Evolutionary conservation across 2,113 vertebrate genomes (phyloP).

Genomic region (Ondatra zibethicus): DNA sequence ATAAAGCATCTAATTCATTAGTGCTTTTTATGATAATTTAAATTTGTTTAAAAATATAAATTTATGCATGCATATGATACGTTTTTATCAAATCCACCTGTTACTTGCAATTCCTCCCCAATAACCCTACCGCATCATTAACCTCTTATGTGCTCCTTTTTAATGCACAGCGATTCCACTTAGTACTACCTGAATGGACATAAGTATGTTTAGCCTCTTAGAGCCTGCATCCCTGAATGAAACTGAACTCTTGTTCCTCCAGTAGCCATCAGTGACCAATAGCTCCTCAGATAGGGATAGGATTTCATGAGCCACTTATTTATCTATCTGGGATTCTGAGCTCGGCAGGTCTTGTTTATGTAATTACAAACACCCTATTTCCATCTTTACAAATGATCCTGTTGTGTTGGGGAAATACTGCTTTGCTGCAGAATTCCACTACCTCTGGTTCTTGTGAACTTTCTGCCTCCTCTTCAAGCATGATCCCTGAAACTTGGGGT

Average conservation of each 20-base stretch:
- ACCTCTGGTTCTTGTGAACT: neutral
- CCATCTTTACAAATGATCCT: neutral
- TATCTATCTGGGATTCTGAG: neutral
- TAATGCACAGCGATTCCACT: neutral
- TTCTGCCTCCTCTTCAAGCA: neutral
- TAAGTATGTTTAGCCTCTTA: neutral
- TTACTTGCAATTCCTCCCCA: neutral
- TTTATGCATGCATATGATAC: neutral
- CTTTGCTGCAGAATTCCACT: neutral
- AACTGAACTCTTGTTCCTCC: neutral
- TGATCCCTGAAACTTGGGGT: neutral
- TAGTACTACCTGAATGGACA: neutral
- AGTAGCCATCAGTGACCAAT: neutral
- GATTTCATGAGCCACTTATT: neutral
- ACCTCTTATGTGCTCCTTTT: neutral
- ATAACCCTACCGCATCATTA: neutral
- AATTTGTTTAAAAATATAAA: neutral
- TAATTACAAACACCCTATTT: neutral
- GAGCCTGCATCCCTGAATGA: neutral
- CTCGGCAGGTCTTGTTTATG: neutral
- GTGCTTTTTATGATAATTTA: neutral
- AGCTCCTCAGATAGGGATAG: neutral
- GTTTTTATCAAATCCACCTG: neutral
- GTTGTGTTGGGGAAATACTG: neutral
- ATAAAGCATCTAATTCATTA: neutral